phyloP scores from a whole-genome alignment of 2,113 vertebrate genomes.

The Percina caprodes region DNA sequence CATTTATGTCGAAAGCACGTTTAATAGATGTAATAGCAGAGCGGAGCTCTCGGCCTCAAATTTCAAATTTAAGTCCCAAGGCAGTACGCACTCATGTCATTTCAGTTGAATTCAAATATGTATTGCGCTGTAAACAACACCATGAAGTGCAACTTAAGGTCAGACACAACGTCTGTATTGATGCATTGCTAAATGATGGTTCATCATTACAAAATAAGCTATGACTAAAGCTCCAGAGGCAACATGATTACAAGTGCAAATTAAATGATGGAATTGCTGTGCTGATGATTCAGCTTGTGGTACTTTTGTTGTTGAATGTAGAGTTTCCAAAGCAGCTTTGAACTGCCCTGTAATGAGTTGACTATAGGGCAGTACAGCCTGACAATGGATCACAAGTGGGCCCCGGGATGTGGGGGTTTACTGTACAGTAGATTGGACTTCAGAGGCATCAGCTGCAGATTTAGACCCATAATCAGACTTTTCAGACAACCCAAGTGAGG shows the following conservation, averaged over 20 bases:
- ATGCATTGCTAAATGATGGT: background rate
- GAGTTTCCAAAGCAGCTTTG: background rate
- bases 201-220: conserved; percentile 2
- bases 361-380: background rate
- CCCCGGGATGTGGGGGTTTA: no score
- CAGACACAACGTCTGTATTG: background rate
- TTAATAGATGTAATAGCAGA: conserved; percentile 23
- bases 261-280: conserved; percentile 18
- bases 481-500: no score
- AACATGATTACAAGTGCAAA: conserved; percentile 17
- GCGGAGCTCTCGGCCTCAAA: background rate
- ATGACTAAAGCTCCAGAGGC: background rate
- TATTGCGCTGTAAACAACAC: conserved; percentile 1
- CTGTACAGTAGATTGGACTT: no score
- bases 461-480: no score
- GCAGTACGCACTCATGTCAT: background rate
- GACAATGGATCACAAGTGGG: background rate
- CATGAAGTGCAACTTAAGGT: background rate
- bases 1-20: conserved; percentile 32
- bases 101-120: conserved; percentile 17
- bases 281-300: background rate
- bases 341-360: background rate
- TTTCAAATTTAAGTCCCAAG: conserved; percentile 19
- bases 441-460: no score
- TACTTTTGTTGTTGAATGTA: background rate